phyloP scores from a whole-genome alignment of 1,140 invertebrate species.

The Caenorhabditis latens region DNA sequence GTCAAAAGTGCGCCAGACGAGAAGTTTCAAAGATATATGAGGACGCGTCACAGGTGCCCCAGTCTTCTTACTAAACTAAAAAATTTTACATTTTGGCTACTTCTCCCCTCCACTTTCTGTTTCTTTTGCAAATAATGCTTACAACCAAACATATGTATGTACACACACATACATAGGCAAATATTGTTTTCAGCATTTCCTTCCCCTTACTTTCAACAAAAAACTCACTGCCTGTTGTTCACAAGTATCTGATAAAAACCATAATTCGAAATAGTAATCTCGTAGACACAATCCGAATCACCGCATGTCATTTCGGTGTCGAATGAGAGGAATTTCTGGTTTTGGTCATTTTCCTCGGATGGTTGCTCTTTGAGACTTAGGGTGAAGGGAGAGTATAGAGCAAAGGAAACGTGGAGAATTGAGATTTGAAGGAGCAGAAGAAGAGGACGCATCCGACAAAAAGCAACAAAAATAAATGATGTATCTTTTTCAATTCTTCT shows the following conservation, averaged over 20 bases:
- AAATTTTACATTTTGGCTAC: no score
- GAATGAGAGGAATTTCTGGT: background rate
- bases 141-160: no score
- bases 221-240: slow-evolving; percentile 9
- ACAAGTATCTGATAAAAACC: background rate
- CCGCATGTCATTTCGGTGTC: background rate
- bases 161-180: no score
- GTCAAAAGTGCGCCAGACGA: no score
- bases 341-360: background rate
- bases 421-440: background rate
- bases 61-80: no score
- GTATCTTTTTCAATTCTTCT: background rate
- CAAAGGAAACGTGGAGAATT: background rate
- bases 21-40: no score
- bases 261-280: background rate
- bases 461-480: no score
- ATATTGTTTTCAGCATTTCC: no score
- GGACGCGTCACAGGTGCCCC: no score
- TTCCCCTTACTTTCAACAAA: no score
- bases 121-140: no score
- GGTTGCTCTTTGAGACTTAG: background rate
- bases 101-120: no score
- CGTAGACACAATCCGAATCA: background rate
- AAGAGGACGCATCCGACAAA: background rate
- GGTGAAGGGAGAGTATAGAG: background rate